Percentiles rank a stretch among this genome's conserved stretches.
These are phyloP conservation scores for Hoplostethus atlanticus DNA, from an alignment of 2,797 vertebrate species.

Conservation along the genomic window DNA sequence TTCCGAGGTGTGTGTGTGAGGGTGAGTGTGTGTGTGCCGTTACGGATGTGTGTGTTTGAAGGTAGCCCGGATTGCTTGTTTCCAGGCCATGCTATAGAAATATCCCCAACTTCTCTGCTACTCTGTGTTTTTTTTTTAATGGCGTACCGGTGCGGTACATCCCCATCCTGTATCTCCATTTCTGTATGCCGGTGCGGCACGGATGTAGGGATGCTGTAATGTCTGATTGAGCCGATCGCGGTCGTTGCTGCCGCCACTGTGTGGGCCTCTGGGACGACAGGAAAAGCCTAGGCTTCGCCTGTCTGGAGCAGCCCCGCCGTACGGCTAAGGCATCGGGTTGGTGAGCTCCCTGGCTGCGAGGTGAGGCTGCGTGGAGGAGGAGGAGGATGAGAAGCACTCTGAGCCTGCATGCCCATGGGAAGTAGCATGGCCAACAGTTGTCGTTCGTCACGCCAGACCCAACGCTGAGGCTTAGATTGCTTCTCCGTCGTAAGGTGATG, in stretches of 20 bases:
- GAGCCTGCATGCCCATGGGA: constrained; percentile 86
- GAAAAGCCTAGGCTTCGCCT: constrained; percentile 85
- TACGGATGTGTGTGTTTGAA: constrained; percentile 62
- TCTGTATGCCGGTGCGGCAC: constrained; percentile 66
- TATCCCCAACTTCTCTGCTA: constrained; percentile 56
- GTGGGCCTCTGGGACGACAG: constrained; percentile 80
- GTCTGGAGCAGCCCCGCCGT: constrained; percentile 67
- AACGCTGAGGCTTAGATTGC: constrained; percentile 59
- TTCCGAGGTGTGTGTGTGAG: constrained; percentile 60
- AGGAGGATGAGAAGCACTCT: constrained; percentile 69
- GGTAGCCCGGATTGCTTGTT: constrained; percentile 79
- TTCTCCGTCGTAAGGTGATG: constrained; percentile 52
- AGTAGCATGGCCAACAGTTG: constrained; percentile 84
- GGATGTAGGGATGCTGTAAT: constrained; percentile 75
- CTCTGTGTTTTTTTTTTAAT: constrained; percentile 32
- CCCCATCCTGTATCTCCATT: constrained; percentile 53
- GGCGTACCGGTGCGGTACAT: constrained; percentile 59
- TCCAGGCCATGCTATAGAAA: constrained; percentile 72
- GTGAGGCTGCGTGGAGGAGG: constrained; percentile 62
- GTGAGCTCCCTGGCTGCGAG: constrained; percentile 62
- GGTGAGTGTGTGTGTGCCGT: constrained; percentile 24
- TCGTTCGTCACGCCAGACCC: constrained; percentile 63
- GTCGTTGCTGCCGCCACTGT: constrained; percentile 59
- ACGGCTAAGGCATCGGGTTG: constrained; percentile 62
- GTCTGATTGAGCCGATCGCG: constrained; percentile 79